Conservation (phyloP, 2,113 vertebrate species). For the Sisor rabdophorus region DNA sequence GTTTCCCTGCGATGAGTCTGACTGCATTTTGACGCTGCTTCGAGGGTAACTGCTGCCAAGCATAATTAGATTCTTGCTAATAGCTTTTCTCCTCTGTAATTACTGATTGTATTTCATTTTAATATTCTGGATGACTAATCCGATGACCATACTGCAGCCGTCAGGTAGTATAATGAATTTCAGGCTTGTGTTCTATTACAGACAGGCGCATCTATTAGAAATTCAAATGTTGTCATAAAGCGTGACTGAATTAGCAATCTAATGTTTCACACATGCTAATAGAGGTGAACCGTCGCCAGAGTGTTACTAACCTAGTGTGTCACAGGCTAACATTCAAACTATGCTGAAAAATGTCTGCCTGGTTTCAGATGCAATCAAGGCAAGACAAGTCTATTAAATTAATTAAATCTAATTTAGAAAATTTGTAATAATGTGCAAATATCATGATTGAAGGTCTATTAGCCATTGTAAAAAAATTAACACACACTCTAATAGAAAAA, state of each 20-base stretch:
- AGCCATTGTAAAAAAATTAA: not conserved
- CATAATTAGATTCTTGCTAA: constrained; percentile 64
- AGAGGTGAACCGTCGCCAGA: constrained; percentile 32
- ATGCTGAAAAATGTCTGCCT: not conserved
- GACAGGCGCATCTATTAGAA: constrained; percentile 22
- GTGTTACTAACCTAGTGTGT: constrained; percentile 13
- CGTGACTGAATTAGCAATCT: constrained; percentile 38
- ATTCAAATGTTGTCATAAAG: constrained; percentile 29
- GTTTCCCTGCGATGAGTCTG: constrained; percentile 29
- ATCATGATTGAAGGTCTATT: not conserved
- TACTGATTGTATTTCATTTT: constrained; percentile 55
- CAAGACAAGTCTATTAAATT: not conserved
- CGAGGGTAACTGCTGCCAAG: constrained; percentile 49
- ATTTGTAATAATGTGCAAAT: not conserved
- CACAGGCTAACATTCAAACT: constrained; percentile 1
- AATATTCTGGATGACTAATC: constrained; percentile 53
- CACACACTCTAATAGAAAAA: not conserved
- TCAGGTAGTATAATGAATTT: constrained; percentile 44
- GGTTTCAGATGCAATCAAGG: not conserved
- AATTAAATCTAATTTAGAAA: constrained; percentile 8
- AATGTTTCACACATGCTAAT: constrained; percentile 20
- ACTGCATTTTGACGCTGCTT: constrained; percentile 25
- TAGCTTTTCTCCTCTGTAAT: constrained; percentile 53
- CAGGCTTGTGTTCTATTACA: constrained; percentile 11
- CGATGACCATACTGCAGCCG: constrained; percentile 36